These are phyloP conservation scores for Saguinus midas DNA, from an alignment of 2,113 vertebrate genomes.

Conservation along the genomic window DNA sequence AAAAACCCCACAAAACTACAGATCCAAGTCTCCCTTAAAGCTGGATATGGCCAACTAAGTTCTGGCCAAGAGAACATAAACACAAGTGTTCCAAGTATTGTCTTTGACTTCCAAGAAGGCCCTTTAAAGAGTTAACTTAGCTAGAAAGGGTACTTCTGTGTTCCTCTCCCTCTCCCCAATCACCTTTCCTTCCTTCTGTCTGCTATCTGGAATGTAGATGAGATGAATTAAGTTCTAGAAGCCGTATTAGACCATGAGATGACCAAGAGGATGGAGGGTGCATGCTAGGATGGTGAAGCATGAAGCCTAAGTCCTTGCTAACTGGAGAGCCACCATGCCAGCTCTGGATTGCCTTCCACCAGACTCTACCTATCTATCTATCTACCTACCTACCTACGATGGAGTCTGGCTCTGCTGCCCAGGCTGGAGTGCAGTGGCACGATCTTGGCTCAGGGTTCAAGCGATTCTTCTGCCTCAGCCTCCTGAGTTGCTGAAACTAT, in stretches of 20 bases:
- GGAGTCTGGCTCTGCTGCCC: no score
- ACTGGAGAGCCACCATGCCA: background rate
- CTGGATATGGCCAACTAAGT: background rate
- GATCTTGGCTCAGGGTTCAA: no score
- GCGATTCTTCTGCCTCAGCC: no score
- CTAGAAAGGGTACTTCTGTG: background rate
- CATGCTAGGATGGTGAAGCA: background rate
- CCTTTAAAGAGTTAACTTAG: background rate
- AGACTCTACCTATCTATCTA: background rate
- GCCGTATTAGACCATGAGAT: background rate
- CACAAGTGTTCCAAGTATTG: background rate
- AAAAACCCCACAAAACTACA: background rate
- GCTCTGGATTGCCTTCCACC: background rate
- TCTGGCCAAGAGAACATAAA: background rate
- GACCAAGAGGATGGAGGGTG: background rate
- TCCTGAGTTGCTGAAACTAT: no score
- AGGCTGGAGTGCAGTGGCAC: no score
- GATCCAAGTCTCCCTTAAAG: conserved; percentile 4
- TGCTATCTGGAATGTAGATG: background rate
- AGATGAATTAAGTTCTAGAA: background rate
- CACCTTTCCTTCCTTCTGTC: background rate
- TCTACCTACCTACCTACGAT: no score
- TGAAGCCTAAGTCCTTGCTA: background rate
- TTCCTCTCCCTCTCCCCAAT: background rate
- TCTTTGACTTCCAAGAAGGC: background rate